Evolutionary conservation across 1,140 invertebrate species (phyloP), one percentile per base, ranked within the genome.

Genomic region (Caenorhabditis tropicalis): DNA sequence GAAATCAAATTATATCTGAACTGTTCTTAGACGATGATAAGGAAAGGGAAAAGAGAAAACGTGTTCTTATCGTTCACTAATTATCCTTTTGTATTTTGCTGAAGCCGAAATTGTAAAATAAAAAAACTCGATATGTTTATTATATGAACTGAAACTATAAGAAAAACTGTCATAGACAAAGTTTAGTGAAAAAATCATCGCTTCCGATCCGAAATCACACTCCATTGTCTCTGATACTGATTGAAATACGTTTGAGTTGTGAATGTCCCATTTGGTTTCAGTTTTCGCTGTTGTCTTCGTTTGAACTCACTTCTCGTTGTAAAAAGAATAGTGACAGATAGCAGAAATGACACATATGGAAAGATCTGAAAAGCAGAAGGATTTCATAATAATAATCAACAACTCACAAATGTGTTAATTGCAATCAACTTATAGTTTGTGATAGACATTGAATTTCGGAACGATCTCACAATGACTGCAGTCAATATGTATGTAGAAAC

Each of bases 391-490:
- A 15, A 3, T 27, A 10, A 21, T 43, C 1, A 1, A 4, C 21
- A 74, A 74, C 58, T 74, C 33, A 74, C 65, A 74, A 74, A 74
- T 74, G 65, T 74, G 65, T 74, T 74, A 24, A 74, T 74, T 10
- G 36, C 36, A 24, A 74, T 43, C 5, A 74, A 24, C n/a, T 74
- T 74, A 15, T 74, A 74, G n/a, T 74, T 74, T 21, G 36, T 46
- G 6, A 74, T 39, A 46, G 12, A 43, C 33, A 74, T 39, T 3
- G n/a, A 74, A 12, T 74, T 21, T 46, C 36, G 33, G 65, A 74
- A 74, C 2, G 1, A 2, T 74, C 65, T 21, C 5, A 74, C 65
- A 9, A 43, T 24, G n/a, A 74, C n/a, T 7, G 65, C 65, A 9
- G n/a, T 74, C 19, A 74, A 10, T 4, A 74, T 74, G 27, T 74